Evolutionary conservation across 2,888 invertebrate species (phyloP), one percentile per base, ranked within the genome.

Genomic region (Epinotia brunnichana): DNA sequence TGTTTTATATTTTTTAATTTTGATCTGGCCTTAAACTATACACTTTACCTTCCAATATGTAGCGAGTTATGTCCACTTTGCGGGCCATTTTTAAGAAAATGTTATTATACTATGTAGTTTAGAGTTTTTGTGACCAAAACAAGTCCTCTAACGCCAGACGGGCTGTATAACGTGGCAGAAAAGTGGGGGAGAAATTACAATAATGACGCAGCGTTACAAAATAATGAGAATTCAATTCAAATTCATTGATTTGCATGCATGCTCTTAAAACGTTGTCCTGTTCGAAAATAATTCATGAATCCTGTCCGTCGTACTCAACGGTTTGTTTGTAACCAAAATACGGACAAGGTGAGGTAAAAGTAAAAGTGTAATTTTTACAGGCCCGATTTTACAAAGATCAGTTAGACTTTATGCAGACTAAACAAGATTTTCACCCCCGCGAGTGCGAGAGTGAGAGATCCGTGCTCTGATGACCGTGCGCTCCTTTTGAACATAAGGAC

Each of bases 161-260:
- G 54, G 9, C 5, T 21, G 21, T 17, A 59, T 11, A 39, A 39
- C 35, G 17, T 39, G 15, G 11, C n/a, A 41, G 21, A 44, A 17
- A 61, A 44, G 61, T 21, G 41, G 61, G 21, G 21, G 44, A 7
- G 7, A 48, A 48, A 29, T 51, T 24, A 48, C 13, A 62, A 62
- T n/a, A 24, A 7, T 51, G 62, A 51, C 17, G 39, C 29, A 51
- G 29, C 29, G 48, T 51, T 35, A 17, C 13, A 63, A 51, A 35
- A 51, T 48, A 11, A 51, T 17, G 17, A 48, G 62, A 13, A 24
- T 35, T 19, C 35, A 63, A 51, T 51, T 35, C 1, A 51, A 63
- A 63, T 24, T 24, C 48, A 62, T 48, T 44, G 62, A 48, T 62
- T 62, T 62, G 24, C n/a, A 48, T 62, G 24, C 44, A 21, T 44